A percentile compares a stretch with the other conserved stretches of the same genome.
Evolutionary conservation across 2,113 vertebrate species (phyloP).

Genomic region (Chionis minor): DNA sequence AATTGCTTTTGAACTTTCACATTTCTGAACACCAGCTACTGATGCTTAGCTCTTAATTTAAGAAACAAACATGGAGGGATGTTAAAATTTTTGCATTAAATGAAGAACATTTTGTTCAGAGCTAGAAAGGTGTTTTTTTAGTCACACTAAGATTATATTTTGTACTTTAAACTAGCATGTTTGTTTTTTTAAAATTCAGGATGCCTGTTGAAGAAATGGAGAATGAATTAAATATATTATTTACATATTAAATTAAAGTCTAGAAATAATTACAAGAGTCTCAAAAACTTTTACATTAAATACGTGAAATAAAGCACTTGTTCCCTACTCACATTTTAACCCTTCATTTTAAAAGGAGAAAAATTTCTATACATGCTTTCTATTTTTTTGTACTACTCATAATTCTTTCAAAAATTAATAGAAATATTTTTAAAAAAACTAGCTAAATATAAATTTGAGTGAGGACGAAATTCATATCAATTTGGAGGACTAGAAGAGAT

Average conservation of each 20-base stretch:
- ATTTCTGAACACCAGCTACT: neutral
- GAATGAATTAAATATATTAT: neutral
- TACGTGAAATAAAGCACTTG: neutral
- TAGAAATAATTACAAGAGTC: neutral
- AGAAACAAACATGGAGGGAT: neutral
- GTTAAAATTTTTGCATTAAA: neutral
- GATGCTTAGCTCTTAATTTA: neutral
- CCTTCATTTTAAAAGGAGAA: neutral
- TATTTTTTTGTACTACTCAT: neutral
- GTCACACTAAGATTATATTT: neutral
- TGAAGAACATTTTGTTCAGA: neutral
- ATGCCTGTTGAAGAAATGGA: neutral
- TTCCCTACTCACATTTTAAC: neutral
- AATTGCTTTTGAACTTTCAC: neutral
- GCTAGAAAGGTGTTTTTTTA: neutral
- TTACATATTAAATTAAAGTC: neutral
- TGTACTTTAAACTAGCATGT: neutral
- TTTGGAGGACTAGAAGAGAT: neutral
- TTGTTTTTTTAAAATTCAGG: neutral
- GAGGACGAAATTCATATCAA: neutral
- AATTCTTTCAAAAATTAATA: neutral
- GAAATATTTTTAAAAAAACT: neutral
- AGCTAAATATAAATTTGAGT: neutral
- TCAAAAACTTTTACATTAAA: neutral
- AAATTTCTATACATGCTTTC: neutral